Evolutionary conservation across 2,888 invertebrate species (phyloP), one percentile per base, ranked within the genome.

Genomic region (Cacoxenus indagator): DNA sequence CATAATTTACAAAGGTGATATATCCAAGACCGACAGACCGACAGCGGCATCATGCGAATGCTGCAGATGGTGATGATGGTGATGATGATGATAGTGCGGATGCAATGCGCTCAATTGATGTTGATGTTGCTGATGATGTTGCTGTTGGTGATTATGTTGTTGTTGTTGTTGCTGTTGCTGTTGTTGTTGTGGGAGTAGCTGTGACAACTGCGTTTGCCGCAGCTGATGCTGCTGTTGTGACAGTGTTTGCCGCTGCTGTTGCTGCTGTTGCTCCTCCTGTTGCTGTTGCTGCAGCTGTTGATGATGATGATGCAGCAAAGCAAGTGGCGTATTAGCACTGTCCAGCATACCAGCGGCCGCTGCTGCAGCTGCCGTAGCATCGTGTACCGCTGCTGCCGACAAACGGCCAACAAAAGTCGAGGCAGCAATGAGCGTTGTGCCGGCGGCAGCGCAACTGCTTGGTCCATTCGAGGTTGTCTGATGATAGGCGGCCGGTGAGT

Each of bases 1-100:
- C 82, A 82, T 83, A 84, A 85, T 86, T 87, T 87, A 87, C 87
- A 87, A 84, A 76, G 87, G 85, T 82, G 88, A 86, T 75, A 88
- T 88, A 85, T 87, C 88, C 86, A 88, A 81, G 76, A 88, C n/a
- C n/a, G n/a, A n/a, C n/a, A n/a, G 82, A 74, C 86, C 87, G 70
- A 84, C 78, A 75, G 83, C 75, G 69, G 76, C 79, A 75, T 81
- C 83, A 26, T 73, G 73, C 69, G 73, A 57, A 69, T 76, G 71
- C 67, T 78, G 74, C 70, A 67, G 73, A 9, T 74, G 77, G 26
- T 77, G 76, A 57, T 75, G 77, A 31, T 76, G 84, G 11, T 74
- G 79, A 4, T 75, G 79, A 43, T 76, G 74, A 31, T 75, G 76
- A 17, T 76, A 71, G 14, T 76, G 73, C 17, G 51, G 73, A 8